Base-by-base conservation (phyloP, 2,888 invertebrate species). In the Oligia latruncula region DNA sequence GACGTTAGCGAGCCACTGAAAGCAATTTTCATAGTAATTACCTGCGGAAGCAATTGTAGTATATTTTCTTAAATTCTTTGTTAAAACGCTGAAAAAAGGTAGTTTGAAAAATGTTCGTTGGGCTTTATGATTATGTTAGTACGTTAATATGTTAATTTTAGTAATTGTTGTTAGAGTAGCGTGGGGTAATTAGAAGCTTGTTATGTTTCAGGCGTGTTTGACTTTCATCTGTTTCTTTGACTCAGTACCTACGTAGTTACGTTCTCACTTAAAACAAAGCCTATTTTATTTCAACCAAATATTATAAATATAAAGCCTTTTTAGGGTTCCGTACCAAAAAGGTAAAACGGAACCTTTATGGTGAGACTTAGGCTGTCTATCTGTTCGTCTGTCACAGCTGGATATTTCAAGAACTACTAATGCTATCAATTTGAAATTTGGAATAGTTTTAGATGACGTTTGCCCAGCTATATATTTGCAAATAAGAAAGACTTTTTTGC, bases 11-110 rank as follows among this genome's bases (percentile, higher is more conserved):
- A 74, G 80, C 80, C 71, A 80, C 81, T 81, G 85, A 84, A 90
- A 88, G 89, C 83, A 88, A 87, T 90, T 89, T 87, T 84, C 89
- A 67, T 82, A 82, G 84, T 89, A 89, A 90, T 90, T 90, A 89
- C 89, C 77, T 83, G 71, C 76, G 80, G 74, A 79, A 85, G 83
- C 82, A 84, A 80, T 87, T 78, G 75, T 75, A 71, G 86, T 86
- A 87, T 84, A 86, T 87, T 86, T 89, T 83, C 77, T 82, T 83
- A 83, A 87, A 84, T 85, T 78, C 82, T 77, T 81, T 74, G 81
- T 78, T 58, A 81, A 85, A 82, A 82, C 52, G 62, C 13, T 72
- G 65, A 60, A 83, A 77, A 60, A 43, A 29, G 64, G 80, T 77
- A 60, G 79, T 80, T 78, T 72, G 43, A 80, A 80, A 84, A 89